Evolutionary conservation across 1,140 invertebrate genomes (phyloP), one percentile per base, ranked within the genome.

Genomic region (Cheumatopsyche charites): DNA sequence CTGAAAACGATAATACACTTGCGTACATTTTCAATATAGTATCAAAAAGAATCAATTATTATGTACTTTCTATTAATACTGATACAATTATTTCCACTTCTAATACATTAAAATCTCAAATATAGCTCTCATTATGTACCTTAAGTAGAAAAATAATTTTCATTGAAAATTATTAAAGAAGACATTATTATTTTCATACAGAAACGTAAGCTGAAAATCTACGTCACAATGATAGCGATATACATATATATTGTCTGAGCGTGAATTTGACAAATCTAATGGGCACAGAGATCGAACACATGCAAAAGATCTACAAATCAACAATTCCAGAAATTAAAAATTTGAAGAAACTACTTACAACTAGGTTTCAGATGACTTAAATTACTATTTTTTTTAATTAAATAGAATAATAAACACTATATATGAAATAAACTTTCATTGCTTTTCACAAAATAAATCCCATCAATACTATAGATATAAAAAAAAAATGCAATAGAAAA

Each of bases 301-400:
- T 68, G 63, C 77, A 71, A 72, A 79, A 78, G 63, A 26, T 55
- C 58, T 76, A 73, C 71, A 78, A 67, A 73, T 74, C 68, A 73
- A 77, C 78, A 74, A 77, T 74, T 73, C n/a, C n/a, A 76, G 78
- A 76, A 82, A 79, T 78, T 82, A 82, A 83, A 83, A 81, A 83
- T 85, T 85, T 83, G 82, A 85, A 85, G 84, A 84, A 82, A 80
- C 83, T 85, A 85, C 83, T 84, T 85, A 85, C 47, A 76, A 75
- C 81, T 83, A 83, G 79, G 79, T 79, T 80, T 58, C 73, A 70
- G 45, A 72, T 81, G 74, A 78, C 74, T 75, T 71, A 77, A n/a
- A 47, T 29, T 78, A 80, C 83, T 83, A 79, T 77, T 58, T n/a
- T n/a, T n/a, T n/a, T 21, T 58, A 58, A 58, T 58, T 58, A 19